These are phyloP conservation scores for Erebia epiphron DNA, from an alignment of 2,888 invertebrate genomes.

Conservation along the genomic window DNA sequence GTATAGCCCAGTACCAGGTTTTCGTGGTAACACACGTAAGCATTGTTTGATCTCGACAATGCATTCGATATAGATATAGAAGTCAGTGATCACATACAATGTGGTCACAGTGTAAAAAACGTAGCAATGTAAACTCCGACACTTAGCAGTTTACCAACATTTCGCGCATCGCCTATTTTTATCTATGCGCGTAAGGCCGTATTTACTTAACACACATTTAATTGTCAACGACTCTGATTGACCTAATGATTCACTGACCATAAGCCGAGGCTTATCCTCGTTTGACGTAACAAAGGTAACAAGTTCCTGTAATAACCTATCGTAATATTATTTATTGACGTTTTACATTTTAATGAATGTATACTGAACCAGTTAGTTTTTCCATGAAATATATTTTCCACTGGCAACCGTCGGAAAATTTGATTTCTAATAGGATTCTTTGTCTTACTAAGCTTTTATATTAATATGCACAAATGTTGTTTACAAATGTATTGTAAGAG, in stretches of 20 bases:
- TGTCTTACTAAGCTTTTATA: conserved; percentile 5
- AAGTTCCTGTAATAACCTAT: conserved; percentile 39
- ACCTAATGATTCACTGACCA: conserved; percentile 80
- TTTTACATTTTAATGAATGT: conserved; percentile 45
- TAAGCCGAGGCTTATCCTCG: conserved; percentile 72
- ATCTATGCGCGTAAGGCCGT: conserved; percentile 50
- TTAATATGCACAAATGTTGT: conserved; percentile 9
- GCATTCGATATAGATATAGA: conserved; percentile 53
- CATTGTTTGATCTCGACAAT: conserved; percentile 68
- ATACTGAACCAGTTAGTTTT: conserved; percentile 43
- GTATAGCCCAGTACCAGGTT: conserved; percentile 51
- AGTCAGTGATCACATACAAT: conserved; percentile 55
- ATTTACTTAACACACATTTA: conserved; percentile 70
- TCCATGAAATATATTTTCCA: conserved; percentile 21
- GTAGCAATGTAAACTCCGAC: conserved; percentile 39
- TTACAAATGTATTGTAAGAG: conserved; percentile 26
- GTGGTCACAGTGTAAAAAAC: conserved; percentile 54
- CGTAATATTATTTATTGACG: conserved; percentile 34
- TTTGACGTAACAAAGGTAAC: conserved; percentile 67
- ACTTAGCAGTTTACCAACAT: conserved; percentile 48
- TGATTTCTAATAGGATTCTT: not conserved
- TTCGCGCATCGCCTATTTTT: conserved; percentile 50
- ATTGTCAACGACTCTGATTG: conserved; percentile 76
- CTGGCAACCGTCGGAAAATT: conserved; percentile 11
- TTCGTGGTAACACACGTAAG: conserved; percentile 64